Evolutionary conservation across 2,888 invertebrate species (phyloP), one percentile per base, ranked within the genome.

Genomic region (Tipula helvola): DNA sequence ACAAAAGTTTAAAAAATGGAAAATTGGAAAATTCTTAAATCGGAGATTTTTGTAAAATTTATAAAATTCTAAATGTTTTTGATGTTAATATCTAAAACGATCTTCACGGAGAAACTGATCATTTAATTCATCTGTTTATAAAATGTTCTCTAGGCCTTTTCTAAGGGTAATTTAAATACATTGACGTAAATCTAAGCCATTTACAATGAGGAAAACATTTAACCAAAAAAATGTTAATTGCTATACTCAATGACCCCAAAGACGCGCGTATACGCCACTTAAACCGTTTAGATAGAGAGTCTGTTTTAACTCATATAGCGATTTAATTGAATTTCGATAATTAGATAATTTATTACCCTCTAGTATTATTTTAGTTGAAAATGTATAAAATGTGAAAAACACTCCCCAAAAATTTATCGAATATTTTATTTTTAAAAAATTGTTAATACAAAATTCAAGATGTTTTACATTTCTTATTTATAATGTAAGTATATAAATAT

Each of bases 321-420:
- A 71, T 71, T 28, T 71, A 71, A 71, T 71, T 71, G 71, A 71
- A 71, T 71, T 71, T 71, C 28, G 71, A 71, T 71, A 71, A 71
- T 71, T 71, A 71, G 71, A 71, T 71, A 71, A 71, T 71, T 71
- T 71, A 71, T 71, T 71, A 71, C 71, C 71, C 71, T 71, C 71
- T 71, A 71, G 28, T 28, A 10, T 71, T 28, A 10, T 71, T 71
- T 71, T 28, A 28, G 28, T 28, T 28, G 71, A 52, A n/a, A 52
- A 44, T 28, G 28, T 28, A 28, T 44, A 44, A 44, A 10, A 44
- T 44, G 44, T 16, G 52, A 16, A 52, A 71, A 71, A 28, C 71
- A 71, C 28, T 71, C 71, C 71, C 71, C 71, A 71, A 71, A 28
- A 52, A 52, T 52, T 4, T 52, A 52, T 16, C 10, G 71, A 71